Evolutionary conservation across 2,888 invertebrate species (phyloP).

Genomic region (Drosophila sordidapex): DNA sequence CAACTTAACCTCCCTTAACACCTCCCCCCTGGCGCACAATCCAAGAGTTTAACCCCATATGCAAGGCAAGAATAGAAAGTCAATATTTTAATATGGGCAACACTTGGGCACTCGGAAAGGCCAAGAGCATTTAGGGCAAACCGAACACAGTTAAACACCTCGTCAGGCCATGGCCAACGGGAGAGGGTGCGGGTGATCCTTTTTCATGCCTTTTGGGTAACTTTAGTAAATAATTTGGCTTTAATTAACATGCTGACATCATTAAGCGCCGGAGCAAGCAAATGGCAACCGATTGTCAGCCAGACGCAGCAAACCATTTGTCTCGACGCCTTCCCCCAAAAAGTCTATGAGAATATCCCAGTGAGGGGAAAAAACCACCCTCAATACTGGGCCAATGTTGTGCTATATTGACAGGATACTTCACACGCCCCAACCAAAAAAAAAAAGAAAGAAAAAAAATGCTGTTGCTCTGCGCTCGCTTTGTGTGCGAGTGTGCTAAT

Average conservation of each 20-base stretch:
- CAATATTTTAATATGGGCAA: constrained; percentile 38
- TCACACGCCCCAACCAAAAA: background rate
- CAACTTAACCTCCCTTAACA: background rate
- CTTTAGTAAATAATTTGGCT: constrained; percentile 83
- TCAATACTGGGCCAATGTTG: constrained; percentile 30
- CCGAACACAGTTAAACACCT: constrained; percentile 36
- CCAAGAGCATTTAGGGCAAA: constrained; percentile 37
- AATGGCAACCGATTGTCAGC: constrained; percentile 77
- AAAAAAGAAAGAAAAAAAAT: background rate
- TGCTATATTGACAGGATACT: constrained; percentile 55
- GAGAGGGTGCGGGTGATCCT: background rate
- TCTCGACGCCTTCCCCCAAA: constrained; percentile 45
- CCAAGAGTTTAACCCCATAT: constrained; percentile 28
- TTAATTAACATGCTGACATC: constrained; percentile 83
- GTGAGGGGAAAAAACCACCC: constrained; percentile 19
- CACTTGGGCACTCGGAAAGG: constrained; percentile 44
- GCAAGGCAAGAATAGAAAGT: constrained; percentile 6
- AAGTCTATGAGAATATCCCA: constrained; percentile 2
- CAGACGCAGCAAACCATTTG: constrained; percentile 63
- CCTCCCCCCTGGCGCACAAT: background rate
- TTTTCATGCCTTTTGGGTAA: constrained; percentile 27
- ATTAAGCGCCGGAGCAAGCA: constrained; percentile 57
- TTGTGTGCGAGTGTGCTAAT: constrained; percentile 53
- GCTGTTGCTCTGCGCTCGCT: constrained; percentile 16
- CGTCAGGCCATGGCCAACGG: background rate